phyloP scores from a whole-genome alignment of 30 jellyfish, hydroid and myxozoan species.

The Chrysaora quinquecirrha region DNA sequence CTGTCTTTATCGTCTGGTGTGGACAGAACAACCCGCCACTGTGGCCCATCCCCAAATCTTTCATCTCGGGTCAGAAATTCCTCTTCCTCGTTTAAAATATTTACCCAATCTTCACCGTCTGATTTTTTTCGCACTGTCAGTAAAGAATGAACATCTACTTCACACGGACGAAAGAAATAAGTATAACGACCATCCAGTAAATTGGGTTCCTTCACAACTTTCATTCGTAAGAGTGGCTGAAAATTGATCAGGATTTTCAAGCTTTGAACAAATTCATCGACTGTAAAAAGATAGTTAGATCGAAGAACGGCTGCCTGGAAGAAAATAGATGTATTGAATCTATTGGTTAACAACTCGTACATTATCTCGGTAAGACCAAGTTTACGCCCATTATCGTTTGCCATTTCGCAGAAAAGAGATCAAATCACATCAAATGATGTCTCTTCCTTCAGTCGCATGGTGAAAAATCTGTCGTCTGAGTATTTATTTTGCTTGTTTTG shows the following conservation, averaged over 20 bases:
- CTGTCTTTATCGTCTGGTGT: not conserved
- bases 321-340: not conserved
- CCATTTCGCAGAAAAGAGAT: too few species aligned
- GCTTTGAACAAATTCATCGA: not conserved
- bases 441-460: too few species aligned
- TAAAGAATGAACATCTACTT: not conserved
- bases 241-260: not conserved
- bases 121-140: not conserved
- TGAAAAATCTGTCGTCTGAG: too few species aligned
- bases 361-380: not conserved
- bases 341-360: not conserved
- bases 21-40: slow-evolving; percentile 29
- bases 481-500: too few species aligned
- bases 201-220: not conserved
- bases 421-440: too few species aligned
- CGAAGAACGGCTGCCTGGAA: not conserved
- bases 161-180: not conserved
- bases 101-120: not conserved
- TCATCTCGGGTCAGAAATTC: not conserved
- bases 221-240: not conserved
- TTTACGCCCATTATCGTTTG: not conserved
- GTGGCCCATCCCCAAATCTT: not conserved
- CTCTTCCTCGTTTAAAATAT: not conserved
- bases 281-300: not conserved
- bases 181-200: not conserved